These are phyloP conservation scores for Tetanocera ferruginea DNA, from an alignment of 2,888 invertebrate genomes.

Conservation along the genomic window DNA sequence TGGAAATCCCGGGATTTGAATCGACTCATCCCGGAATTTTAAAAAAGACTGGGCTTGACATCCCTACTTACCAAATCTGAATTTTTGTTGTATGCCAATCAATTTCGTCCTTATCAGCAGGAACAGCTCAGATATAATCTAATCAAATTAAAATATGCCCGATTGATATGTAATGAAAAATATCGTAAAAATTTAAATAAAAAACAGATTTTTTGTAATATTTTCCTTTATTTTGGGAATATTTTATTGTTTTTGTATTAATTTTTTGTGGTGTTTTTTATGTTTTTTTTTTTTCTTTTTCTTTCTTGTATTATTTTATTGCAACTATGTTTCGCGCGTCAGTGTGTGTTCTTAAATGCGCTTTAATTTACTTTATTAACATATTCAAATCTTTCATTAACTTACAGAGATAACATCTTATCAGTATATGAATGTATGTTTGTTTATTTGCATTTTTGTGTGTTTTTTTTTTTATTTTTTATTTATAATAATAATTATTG, in stretches of 20 bases:
- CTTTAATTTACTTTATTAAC: slow-evolving; percentile 34
- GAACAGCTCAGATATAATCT: no score
- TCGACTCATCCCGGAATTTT: no score
- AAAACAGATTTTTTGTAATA: slow-evolving; percentile 47
- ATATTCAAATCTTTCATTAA: slow-evolving; percentile 27
- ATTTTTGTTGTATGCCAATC: no score
- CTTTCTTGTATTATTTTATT: slow-evolving; percentile 36
- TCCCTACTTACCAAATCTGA: no score
- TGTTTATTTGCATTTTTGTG: background rate
- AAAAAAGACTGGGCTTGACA: no score
- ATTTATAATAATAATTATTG: slow-evolving; percentile 12
- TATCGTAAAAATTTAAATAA: background rate
- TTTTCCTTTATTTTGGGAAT: slow-evolving; percentile 40
- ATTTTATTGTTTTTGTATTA: slow-evolving; percentile 36
- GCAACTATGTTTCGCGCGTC: slow-evolving; percentile 22
- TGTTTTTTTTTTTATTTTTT: background rate
- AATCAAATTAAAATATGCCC: no score
- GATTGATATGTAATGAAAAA: no score
- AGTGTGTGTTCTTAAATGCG: slow-evolving; percentile 35
- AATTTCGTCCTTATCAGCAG: no score
- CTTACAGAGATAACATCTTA: slow-evolving; percentile 26
- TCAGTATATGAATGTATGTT: slow-evolving; percentile 20
- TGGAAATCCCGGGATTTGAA: no score
- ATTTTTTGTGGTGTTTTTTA: slow-evolving; percentile 37
- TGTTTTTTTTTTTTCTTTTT: slow-evolving; percentile 36